phyloP scores from a whole-genome alignment of 2,797 vertebrate species.

The Sebastes elongatus region DNA sequence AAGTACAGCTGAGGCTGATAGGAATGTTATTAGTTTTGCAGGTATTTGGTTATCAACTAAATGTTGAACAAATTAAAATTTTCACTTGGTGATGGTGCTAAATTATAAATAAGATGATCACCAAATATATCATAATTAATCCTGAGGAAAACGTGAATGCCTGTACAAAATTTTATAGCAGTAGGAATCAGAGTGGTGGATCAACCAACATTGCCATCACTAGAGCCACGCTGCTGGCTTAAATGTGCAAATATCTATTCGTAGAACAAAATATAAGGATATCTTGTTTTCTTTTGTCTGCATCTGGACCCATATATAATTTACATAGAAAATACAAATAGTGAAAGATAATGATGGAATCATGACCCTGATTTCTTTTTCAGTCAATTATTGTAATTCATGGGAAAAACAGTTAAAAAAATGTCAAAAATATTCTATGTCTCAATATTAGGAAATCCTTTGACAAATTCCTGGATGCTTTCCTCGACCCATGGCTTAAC shows the following conservation, averaged over 20 bases:
- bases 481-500: background rate
- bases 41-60: too few relatives aligned
- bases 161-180: too few relatives aligned
- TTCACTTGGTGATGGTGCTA: accelerated
- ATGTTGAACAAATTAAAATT: background rate
- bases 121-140: too few relatives aligned
- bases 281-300: background rate
- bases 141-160: too few relatives aligned
- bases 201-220: background rate
- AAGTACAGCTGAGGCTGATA: too few relatives aligned
- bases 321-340: too few relatives aligned
- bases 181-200: too few relatives aligned
- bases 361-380: background rate
- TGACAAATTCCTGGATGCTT: background rate
- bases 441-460: background rate
- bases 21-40: too few relatives aligned
- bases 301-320: background rate
- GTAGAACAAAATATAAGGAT: background rate
- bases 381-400: background rate
- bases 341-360: background rate
- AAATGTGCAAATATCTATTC: too few relatives aligned
- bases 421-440: too few relatives aligned
- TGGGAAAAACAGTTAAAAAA: background rate
- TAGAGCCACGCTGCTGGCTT: background rate
- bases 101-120: background rate